Evolutionary conservation across 1,140 invertebrate species (phyloP).

Genomic region (Drosophila rhopaloa): DNA sequence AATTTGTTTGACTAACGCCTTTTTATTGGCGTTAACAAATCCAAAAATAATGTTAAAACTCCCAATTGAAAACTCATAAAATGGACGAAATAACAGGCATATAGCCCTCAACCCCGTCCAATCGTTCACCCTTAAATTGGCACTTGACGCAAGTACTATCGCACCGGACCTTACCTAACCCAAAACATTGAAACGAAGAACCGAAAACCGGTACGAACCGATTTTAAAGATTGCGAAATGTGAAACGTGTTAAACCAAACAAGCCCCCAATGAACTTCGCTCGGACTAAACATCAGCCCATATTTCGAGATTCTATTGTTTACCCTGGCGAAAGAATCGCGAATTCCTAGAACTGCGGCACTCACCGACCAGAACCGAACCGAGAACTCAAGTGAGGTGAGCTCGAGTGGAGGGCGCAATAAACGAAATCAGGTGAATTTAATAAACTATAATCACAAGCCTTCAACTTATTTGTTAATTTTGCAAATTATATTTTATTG

Average conservation of each 20-base stretch:
- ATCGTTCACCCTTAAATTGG: conserved; percentile 13
- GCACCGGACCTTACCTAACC: conserved; percentile 44
- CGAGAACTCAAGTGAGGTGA: conserved; percentile 19
- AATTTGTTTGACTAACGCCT: too few species aligned
- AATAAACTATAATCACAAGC: conserved; percentile 66
- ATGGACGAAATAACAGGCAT: background rate
- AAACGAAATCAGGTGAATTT: conserved; percentile 75
- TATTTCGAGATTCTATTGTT: conserved; percentile 35
- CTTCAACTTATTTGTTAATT: conserved; percentile 59
- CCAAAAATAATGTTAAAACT: too few species aligned
- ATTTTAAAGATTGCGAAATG: conserved; percentile 34
- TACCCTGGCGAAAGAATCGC: conserved; percentile 14
- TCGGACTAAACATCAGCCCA: conserved; percentile 36
- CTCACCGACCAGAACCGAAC: background rate
- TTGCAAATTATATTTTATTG: conserved; percentile 62
- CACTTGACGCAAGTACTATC: conserved; percentile 35
- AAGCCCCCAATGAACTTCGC: conserved; percentile 40
- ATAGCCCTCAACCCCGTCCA: background rate
- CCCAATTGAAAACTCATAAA: too few species aligned
- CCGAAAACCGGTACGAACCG: conserved; percentile 12
- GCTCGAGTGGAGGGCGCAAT: conserved; percentile 39
- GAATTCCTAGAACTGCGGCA: conserved; percentile 31
- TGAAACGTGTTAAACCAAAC: conserved; percentile 34
- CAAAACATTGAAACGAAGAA: conserved; percentile 17
- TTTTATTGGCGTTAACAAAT: too few species aligned